Evolutionary conservation across 2,888 invertebrate genomes (phyloP), one percentile per base, ranked within the genome.

Genomic region (Tetramorium bicarinatum): DNA sequence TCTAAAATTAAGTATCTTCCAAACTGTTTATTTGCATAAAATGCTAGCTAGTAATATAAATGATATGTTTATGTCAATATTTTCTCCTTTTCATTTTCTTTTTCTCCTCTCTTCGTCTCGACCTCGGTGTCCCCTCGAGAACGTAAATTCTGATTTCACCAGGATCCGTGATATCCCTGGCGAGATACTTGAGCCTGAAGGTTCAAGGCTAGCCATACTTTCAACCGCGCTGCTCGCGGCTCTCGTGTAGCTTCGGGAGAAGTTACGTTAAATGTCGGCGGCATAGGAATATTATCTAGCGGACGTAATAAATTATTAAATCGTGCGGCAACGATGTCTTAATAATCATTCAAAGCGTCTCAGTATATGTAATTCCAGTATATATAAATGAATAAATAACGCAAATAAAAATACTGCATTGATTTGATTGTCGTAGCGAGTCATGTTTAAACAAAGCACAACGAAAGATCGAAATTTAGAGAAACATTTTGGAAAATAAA

Each of bases 111-210:
- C 3, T 47, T 79, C 64, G 29, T 59, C 25, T 38, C 49, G 34
- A 66, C 66, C 64, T 66, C 41, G 59, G 49, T 59, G 67, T 72
- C 74, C 67, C 69, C 74, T 76, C 82, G 82, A 71, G 83, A 87
- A 85, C 71, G 56, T 84, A 87, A 89, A 90, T 84, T 85, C 69
- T 71, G 80, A 86, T 87, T 86, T 86, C 79, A 61, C 54, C 59
- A 81, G 83, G 67, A 75, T 62, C 79, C 29, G 64, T 34, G 77
- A 82, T 79, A 86, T 79, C 72, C 71, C 72, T 75, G 38, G 9
- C 52, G 62, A 83, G 75, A 62, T 83, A 76, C 76, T 83, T 79
- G 84, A 54, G 77, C 79, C 38, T 62, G 75, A 86, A 75, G 82
- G 77, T 88, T 87, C 82, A 87, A 87, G 80, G 88, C 67, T 83